Percentiles rank a stretch among this genome's conserved stretches.
phyloP scores from a whole-genome alignment of 2,888 invertebrate genomes.

The Cephus nigrinus region DNA sequence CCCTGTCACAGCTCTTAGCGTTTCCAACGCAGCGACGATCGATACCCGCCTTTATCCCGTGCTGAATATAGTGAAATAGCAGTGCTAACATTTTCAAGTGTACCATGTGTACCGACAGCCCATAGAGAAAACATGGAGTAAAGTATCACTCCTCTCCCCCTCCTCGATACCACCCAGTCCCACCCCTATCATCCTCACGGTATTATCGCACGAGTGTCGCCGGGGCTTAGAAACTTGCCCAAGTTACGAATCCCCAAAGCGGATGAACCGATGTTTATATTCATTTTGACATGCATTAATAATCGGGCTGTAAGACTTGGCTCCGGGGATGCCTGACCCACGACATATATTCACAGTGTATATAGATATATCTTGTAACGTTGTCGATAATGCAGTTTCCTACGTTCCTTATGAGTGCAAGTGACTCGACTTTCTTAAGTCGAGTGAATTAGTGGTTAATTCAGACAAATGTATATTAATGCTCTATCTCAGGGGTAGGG shows the following conservation, averaged over 20 bases:
- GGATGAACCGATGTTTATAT: slow-evolving; percentile 56
- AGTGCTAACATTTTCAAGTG: background rate
- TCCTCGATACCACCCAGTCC: background rate
- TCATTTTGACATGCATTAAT: slow-evolving; percentile 54
- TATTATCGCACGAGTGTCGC: slow-evolving; percentile 1
- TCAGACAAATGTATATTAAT: too few relatives aligned
- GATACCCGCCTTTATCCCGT: background rate
- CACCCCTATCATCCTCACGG: background rate
- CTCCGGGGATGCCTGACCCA: background rate
- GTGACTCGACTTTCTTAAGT: too few relatives aligned
- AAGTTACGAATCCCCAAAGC: slow-evolving; percentile 35
- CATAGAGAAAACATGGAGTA: background rate
- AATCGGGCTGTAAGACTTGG: slow-evolving; percentile 27
- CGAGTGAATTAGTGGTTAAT: too few relatives aligned
- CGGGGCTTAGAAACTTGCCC: slow-evolving; percentile 10
- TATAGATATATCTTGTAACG: too few relatives aligned
- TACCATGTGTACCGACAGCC: background rate
- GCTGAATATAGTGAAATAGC: background rate
- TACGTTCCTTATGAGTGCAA: too few relatives aligned
- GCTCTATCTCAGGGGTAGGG: too few relatives aligned
- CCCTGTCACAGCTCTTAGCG: background rate
- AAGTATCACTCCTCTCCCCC: background rate
- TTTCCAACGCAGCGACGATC: background rate
- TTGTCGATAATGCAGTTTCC: too few relatives aligned
- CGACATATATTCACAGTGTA: too few relatives aligned